These are phyloP conservation scores for Lapara coniferarum DNA, from an alignment of 2,888 invertebrate species.

Conservation along the genomic window DNA sequence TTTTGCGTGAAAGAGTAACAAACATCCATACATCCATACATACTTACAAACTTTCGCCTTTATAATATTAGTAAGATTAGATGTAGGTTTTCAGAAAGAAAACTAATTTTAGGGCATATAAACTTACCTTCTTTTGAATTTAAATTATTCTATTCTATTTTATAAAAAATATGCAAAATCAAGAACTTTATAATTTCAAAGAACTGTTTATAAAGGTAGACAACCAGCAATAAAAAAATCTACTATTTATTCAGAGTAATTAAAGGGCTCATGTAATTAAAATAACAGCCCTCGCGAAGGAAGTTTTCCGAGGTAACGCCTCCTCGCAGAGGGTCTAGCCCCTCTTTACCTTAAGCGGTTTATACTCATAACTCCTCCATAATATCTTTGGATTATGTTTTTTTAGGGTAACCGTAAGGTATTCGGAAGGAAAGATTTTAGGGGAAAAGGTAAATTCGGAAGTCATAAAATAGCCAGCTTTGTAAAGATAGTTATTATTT, in stretches of 20 bases:
- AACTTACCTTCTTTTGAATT: too few relatives aligned
- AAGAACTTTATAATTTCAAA: too few relatives aligned
- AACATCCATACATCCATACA: too few relatives aligned
- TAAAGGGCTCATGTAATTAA: constrained; percentile 50
- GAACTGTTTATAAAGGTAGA: too few relatives aligned
- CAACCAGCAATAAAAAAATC: not conserved
- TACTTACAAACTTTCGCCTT: too few relatives aligned
- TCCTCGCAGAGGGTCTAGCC: constrained; percentile 38
- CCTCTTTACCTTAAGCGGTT: constrained; percentile 34
- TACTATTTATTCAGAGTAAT: constrained; percentile 17
- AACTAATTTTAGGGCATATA: too few relatives aligned
- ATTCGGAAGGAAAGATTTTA: not conserved
- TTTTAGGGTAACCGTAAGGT: not conserved
- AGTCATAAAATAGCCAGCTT: not conserved
- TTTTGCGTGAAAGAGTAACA: too few relatives aligned
- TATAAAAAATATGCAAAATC: too few relatives aligned
- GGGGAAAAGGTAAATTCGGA: not conserved
- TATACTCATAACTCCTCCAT: constrained; percentile 9
- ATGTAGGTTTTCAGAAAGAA: too few relatives aligned
- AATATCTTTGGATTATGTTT: constrained; percentile 9
- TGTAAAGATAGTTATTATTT: too few relatives aligned
- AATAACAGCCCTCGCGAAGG: constrained; percentile 45
- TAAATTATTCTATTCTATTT: too few relatives aligned
- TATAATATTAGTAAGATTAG: too few relatives aligned
- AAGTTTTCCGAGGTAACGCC: constrained; percentile 57